A percentile compares a stretch with the other conserved stretches of the same genome.
These are phyloP conservation scores for Thamnaconus septentrionalis DNA, from an alignment of 2,113 vertebrate species.

Conservation along the genomic window DNA sequence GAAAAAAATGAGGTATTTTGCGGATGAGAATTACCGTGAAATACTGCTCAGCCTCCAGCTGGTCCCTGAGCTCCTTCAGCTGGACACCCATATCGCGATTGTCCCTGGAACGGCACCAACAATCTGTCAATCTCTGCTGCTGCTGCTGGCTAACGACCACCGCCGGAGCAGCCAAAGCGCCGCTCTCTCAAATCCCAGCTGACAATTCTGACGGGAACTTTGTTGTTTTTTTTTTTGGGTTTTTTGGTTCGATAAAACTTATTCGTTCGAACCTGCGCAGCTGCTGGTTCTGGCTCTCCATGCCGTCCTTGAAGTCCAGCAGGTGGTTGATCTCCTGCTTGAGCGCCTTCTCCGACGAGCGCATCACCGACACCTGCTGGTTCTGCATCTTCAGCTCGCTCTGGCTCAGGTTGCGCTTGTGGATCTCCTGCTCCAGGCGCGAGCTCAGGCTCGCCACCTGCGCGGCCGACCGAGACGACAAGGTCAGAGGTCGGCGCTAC, in stretches of 20 bases:
- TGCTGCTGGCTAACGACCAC: slow-evolving; percentile 8
- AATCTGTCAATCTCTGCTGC: slow-evolving; percentile 47
- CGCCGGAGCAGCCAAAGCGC: slow-evolving; percentile 23
- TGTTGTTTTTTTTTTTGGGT: slow-evolving; percentile 35
- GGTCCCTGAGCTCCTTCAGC: slow-evolving; percentile 98
- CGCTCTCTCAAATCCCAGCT: too few species aligned
- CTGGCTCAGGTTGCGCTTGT: slow-evolving; percentile 85
- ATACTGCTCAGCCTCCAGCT: slow-evolving; percentile 97
- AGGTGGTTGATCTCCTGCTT: slow-evolving; percentile 96
- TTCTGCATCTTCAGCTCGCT: slow-evolving; percentile 91
- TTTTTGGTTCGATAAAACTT: not conserved
- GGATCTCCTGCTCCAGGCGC: slow-evolving; percentile 92
- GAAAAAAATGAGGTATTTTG: not conserved
- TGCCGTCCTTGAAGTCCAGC: slow-evolving; percentile 86
- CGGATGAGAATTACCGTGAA: slow-evolving; percentile 90
- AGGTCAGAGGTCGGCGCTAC: not conserved
- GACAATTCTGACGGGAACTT: too few species aligned
- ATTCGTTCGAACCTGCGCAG: slow-evolving; percentile 82
- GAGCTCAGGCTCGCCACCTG: slow-evolving; percentile 87
- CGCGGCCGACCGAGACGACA: slow-evolving; percentile 27
- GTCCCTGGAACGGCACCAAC: slow-evolving; percentile 80
- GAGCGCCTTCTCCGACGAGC: slow-evolving; percentile 91
- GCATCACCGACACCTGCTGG: slow-evolving; percentile 86
- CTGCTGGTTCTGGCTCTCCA: slow-evolving; percentile 92
- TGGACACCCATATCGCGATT: slow-evolving; percentile 95